Evolutionary conservation across 2,888 invertebrate species (phyloP), one percentile per base, ranked within the genome.

Genomic region (Ditylenchus weischeri): DNA sequence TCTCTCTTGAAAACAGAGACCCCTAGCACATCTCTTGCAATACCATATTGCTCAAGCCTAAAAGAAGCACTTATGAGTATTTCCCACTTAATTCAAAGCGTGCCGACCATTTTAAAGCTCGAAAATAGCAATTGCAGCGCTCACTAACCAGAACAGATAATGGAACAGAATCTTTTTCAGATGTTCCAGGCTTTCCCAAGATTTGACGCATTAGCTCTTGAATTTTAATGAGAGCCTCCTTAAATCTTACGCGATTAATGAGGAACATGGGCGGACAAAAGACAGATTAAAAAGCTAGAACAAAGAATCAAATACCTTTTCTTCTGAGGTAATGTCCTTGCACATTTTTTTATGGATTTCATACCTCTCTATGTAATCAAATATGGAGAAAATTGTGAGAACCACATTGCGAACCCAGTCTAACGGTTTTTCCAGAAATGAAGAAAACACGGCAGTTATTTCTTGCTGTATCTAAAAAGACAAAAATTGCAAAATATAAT

Each of bases 31-130:
- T 50, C 51, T 36, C n/a, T 38, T 59, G 13, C 11, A 21, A 62
- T 62, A 4, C 57, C 65, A 35, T 58, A 58, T 15, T 65, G 65
- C n/a, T 65, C 65, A 21, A 65, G 58, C 54, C 54, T 54, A 54
- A 11, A 54, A 54, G 11, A 18, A 54, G 10, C 10, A 21, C 54
- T 10, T n/a, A 4, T n/a, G 10, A 29, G n/a, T 2, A 54, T 21
- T 5, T 11, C 4, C 10, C 4, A 21, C 1, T 13, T 2, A 43
- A 8, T 29, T 29, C 29, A 43, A 43, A 15, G 8, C 43, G 8
- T 43, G 15, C 43, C 10, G 11, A 54, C 65, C 65, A 65, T 18
- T 57, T 57, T 23, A 65, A 11, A 5, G 65, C 57, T 13, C 65
- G 57, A 23, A 65, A 65, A 21, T 58, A 58, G 47, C 47, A 59